Evolutionary conservation across 30 jellyfish, hydroid and myxozoan species (phyloP).

Genomic region (Euphysa ruthae): DNA sequence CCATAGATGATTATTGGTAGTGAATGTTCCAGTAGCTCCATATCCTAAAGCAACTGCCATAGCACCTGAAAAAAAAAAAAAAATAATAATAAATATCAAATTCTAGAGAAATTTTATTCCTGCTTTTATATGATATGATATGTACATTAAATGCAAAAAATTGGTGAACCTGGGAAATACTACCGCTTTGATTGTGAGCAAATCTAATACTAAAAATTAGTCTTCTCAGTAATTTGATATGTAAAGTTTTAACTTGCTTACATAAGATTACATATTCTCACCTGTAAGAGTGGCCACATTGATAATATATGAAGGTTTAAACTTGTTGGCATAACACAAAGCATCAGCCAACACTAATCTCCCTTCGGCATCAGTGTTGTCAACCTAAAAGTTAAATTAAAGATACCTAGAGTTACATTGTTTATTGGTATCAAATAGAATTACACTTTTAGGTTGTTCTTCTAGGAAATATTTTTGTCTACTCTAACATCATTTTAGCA

Average conservation of each 20-base stretch:
- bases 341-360: constrained; percentile 89
- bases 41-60: constrained; percentile 88
- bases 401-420: no score
- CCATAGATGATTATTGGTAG: constrained; percentile 58
- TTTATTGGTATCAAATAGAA: no score
- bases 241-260: no score
- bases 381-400: constrained; percentile 48
- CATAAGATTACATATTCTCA: no score
- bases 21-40: constrained; percentile 79
- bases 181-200: no score
- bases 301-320: constrained; percentile 70
- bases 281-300: constrained; percentile 97
- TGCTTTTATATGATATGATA: neutral
- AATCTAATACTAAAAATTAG: no score
- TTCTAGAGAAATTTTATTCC: neutral
- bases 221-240: no score
- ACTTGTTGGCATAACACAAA: constrained; percentile 55
- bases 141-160: no score
- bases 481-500: no score
- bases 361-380: constrained; percentile 99
- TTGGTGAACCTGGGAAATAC: no score
- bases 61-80: constrained; percentile 57
- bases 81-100: neutral
- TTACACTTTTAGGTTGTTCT: no score
- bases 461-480: no score